These are phyloP conservation scores for Platycnemis pennipes DNA, from an alignment of 2,888 invertebrate species.

Conservation along the genomic window DNA sequence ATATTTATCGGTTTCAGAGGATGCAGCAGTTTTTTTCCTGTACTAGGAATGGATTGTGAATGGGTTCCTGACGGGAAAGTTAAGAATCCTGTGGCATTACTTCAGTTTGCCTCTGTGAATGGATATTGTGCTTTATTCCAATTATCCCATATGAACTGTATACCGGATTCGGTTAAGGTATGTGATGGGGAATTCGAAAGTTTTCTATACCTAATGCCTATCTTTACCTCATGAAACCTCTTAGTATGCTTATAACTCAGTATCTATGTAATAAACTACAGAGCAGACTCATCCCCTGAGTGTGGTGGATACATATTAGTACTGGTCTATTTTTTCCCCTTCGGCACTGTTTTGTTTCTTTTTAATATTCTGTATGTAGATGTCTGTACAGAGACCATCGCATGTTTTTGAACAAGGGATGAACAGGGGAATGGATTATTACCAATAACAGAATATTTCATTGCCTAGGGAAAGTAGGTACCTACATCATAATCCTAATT, in stretches of 20 bases:
- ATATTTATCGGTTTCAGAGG: slow-evolving; percentile 69
- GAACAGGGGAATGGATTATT: neutral
- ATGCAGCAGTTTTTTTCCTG: slow-evolving; percentile 74
- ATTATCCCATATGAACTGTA: slow-evolving; percentile 81
- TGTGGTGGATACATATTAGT: too few relatives aligned
- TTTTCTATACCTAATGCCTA: too few relatives aligned
- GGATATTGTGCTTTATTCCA: slow-evolving; percentile 88
- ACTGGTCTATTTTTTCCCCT: too few relatives aligned
- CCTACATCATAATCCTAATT: neutral
- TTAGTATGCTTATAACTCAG: too few relatives aligned
- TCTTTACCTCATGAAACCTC: too few relatives aligned
- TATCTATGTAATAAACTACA: too few relatives aligned
- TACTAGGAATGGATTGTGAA: slow-evolving; percentile 91
- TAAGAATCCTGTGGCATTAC: slow-evolving; percentile 83
- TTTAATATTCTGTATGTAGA: too few relatives aligned
- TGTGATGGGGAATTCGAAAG: slow-evolving; percentile 69
- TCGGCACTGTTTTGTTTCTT: too few relatives aligned
- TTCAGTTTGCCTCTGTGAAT: slow-evolving; percentile 87
- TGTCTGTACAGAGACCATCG: neutral
- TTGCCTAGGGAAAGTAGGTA: too few relatives aligned
- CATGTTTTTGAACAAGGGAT: neutral
- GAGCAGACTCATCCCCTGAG: too few relatives aligned
- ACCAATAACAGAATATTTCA: too few relatives aligned
- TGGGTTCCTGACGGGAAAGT: slow-evolving; percentile 83
- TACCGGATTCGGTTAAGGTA: slow-evolving; percentile 84